Conservation (phyloP, 2,888 invertebrate genomes). For the Macrophya annulata region DNA sequence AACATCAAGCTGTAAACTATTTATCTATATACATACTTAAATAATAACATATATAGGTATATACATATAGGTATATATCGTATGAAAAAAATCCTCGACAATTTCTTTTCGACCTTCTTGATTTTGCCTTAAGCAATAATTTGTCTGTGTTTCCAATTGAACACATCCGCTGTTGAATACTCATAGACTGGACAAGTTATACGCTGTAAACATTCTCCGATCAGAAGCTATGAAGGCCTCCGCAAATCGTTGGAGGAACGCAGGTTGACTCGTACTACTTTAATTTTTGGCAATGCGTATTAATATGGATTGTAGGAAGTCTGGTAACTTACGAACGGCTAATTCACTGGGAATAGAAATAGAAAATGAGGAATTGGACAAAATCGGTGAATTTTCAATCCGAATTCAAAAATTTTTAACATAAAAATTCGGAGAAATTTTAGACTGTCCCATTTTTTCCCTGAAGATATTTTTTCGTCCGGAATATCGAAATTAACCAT, state of each 20-base stretch:
- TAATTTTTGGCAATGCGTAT: slow-evolving; percentile 37
- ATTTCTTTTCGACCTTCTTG: background rate
- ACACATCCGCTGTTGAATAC: background rate
- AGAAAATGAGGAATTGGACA: background rate
- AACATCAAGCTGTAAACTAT: too few relatives aligned
- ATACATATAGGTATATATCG: too few relatives aligned
- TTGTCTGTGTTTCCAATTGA: background rate
- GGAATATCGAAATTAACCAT: too few relatives aligned
- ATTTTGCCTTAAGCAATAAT: background rate
- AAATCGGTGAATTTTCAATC: too few relatives aligned
- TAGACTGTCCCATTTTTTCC: too few relatives aligned
- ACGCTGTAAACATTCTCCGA: background rate
- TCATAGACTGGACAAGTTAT: background rate
- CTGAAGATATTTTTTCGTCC: too few relatives aligned
- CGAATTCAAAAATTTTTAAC: too few relatives aligned
- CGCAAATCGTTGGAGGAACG: background rate
- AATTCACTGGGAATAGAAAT: background rate
- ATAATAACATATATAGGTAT: too few relatives aligned
- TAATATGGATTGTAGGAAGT: background rate
- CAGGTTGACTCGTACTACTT: slow-evolving; percentile 45
- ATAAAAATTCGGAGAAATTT: too few relatives aligned
- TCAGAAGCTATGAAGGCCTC: background rate
- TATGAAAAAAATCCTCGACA: background rate
- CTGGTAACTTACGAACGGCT: background rate
- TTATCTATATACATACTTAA: too few relatives aligned